Base-by-base conservation (phyloP, 2,797 vertebrate genomes). In the Sebastes nivosus region DNA sequence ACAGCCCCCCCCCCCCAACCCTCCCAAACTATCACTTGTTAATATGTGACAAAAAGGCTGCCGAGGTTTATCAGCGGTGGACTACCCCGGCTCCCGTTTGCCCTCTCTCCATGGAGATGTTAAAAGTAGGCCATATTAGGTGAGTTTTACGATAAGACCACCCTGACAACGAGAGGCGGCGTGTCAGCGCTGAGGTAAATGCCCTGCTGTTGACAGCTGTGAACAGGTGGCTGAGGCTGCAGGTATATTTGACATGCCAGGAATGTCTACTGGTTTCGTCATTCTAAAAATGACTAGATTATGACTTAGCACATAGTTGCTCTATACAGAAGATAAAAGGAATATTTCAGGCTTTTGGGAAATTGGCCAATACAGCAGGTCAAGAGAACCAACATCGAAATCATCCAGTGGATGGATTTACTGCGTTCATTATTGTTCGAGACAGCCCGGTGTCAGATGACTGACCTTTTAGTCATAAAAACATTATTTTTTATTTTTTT, bases 211-310 rank as follows among this genome's bases (percentile, higher is more conserved):
- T 94, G 93, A 94, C 92, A 94, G 94, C 87, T 65, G 32, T 59
- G 90, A 93, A 69, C 94, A 95, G 94, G 92, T 95, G 93, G 85
- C 82, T 75, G 67, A 82, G 60, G 76, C 89, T 72, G 84, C 87
- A 82, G 84, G 87, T 93, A 88, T 72, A 90, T 82, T 81, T 84
- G 78, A 90, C 86, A 89, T 91, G 88, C 80, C 87, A 89, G 86
- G 82, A 86, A 95, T 94, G 80, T 83, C 83, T 70, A 34, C 58
- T 36, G 71, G 80, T 89, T 85, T 88, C 81, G 84, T 94, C 88
- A 92, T 89, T 69, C 34, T 82, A 75, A 77, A 75, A 61, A 81
- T 73, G 81, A 79, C 79, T 30, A 61, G 77, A 87, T 87, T 77
- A 86, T 89, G 89, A 92, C 85, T 84, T 81, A 5, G 84, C 80